Percentiles rank a stretch among this genome's conserved stretches.
Evolutionary conservation across 1,140 invertebrate genomes (phyloP).

Genomic region (Mamestra configurata): DNA sequence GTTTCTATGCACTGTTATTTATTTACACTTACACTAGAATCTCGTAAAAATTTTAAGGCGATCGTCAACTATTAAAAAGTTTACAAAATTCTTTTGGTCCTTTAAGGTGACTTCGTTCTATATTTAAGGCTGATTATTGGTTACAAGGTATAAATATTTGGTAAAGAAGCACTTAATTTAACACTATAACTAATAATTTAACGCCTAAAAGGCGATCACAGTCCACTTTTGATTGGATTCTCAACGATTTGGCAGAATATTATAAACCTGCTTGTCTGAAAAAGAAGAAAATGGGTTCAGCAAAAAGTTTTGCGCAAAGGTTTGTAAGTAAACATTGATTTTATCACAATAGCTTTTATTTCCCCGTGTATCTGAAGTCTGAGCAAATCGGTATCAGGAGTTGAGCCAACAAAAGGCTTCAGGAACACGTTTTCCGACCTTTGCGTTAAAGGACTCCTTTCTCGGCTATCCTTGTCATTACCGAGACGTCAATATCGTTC

Average conservation of each 20-base stretch:
- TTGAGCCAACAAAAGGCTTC: slow-evolving; percentile 36
- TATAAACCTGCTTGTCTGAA: slow-evolving; percentile 60
- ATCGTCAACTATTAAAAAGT: slow-evolving; percentile 73
- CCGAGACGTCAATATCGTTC: slow-evolving; percentile 40
- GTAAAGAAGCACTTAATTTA: slow-evolving; percentile 77
- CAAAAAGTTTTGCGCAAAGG: slow-evolving; percentile 53
- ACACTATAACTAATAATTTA: slow-evolving; percentile 74
- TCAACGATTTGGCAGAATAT: slow-evolving; percentile 63
- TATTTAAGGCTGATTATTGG: slow-evolving; percentile 75
- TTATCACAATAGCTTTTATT: slow-evolving; percentile 38
- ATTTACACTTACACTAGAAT: slow-evolving; percentile 65
- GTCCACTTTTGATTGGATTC: slow-evolving; percentile 65
- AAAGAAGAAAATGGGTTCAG: slow-evolving; percentile 53
- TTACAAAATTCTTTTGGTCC: slow-evolving; percentile 85
- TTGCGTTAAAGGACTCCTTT: slow-evolving; percentile 16
- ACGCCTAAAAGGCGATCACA: slow-evolving; percentile 83
- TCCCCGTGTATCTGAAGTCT: slow-evolving; percentile 12
- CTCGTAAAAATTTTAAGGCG: slow-evolving; percentile 81
- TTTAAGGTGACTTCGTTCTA: slow-evolving; percentile 77
- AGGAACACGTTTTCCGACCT: slow-evolving; percentile 35
- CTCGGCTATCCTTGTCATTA: slow-evolving; percentile 51
- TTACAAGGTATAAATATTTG: slow-evolving; percentile 76
- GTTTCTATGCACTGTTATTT: slow-evolving; percentile 27
- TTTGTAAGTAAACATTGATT: slow-evolving; percentile 20
- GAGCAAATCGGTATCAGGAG: slow-evolving; percentile 20